These are phyloP conservation scores for Apostichopus japonicus DNA, from an alignment of 35 echinoderm and acorn worm genomes.

Conservation along the genomic window DNA sequence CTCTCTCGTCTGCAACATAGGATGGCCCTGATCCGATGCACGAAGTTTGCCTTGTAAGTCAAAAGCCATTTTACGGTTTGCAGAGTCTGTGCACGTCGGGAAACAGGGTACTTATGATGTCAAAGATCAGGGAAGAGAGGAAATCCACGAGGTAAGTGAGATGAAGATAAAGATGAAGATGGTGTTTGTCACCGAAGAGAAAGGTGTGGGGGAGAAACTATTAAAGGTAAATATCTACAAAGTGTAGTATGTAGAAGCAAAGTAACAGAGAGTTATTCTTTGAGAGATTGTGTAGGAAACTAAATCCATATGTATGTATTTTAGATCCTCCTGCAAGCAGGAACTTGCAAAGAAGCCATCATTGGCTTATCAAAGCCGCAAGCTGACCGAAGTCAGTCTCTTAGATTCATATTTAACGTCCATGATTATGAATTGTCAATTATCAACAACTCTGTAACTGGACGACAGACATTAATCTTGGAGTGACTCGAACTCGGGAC, in stretches of 20 bases:
- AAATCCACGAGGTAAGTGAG: background rate
- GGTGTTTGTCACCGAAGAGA: background rate
- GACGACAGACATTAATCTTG: too few relatives aligned
- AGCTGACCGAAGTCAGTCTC: too few relatives aligned
- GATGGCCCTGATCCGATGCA: constrained; percentile 1
- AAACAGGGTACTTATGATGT: constrained; percentile 50
- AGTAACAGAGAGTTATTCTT: too few relatives aligned
- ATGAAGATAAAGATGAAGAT: background rate
- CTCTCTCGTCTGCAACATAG: background rate
- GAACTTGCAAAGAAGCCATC: too few relatives aligned
- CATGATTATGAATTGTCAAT: too few relatives aligned
- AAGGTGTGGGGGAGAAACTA: background rate
- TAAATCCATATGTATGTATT: background rate
- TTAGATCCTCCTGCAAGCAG: too few relatives aligned
- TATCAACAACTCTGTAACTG: too few relatives aligned
- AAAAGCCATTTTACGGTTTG: constrained; percentile 35
- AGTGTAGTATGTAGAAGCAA: too few relatives aligned
- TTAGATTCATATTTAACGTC: too few relatives aligned
- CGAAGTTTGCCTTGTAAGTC: constrained; percentile 44
- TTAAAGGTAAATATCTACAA: too few relatives aligned
- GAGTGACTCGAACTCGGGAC: too few relatives aligned
- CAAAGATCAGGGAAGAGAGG: constrained; percentile 11
- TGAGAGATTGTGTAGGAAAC: background rate
- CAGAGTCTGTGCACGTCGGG: background rate
- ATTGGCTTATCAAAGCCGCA: too few relatives aligned